A percentile compares a stretch with the other conserved stretches of the same genome.
These are phyloP conservation scores for Alviniconcha marisindica DNA, from an alignment of 1,140 invertebrate genomes.

Conservation along the genomic window DNA sequence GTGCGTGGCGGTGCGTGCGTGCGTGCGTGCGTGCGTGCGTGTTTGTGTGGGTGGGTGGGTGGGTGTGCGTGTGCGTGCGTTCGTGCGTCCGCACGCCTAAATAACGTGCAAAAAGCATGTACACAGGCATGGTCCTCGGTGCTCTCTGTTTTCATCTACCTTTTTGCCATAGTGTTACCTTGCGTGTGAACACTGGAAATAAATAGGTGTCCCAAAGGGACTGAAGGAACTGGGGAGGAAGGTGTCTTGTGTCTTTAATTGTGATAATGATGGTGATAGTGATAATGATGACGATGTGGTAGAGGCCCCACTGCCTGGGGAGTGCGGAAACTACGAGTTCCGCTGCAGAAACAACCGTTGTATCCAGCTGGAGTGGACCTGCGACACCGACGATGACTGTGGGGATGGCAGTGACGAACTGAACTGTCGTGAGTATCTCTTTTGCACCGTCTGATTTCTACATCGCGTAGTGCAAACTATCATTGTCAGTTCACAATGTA, in stretches of 20 bases:
- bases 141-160: neutral
- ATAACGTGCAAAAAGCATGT: too few species aligned
- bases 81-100: neutral
- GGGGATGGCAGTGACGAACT: slow-evolving; percentile 25
- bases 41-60: too few species aligned
- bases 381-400: slow-evolving; percentile 37
- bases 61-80: neutral
- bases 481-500: neutral
- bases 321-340: slow-evolving; percentile 38
- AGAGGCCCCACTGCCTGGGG: slow-evolving; percentile 1
- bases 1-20: too few species aligned
- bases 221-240: neutral
- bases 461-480: too few species aligned
- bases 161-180: neutral
- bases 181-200: neutral
- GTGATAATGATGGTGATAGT: neutral
- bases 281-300: neutral
- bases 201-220: neutral
- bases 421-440: slow-evolving; percentile 20
- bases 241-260: neutral
- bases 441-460: too few species aligned
- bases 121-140: too few species aligned
- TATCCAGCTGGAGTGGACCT: slow-evolving; percentile 35
- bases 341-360: slow-evolving; percentile 37
- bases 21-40: too few species aligned